Base-by-base conservation (phyloP, 2,888 invertebrate species). In the Tricholauxania praeusta region DNA sequence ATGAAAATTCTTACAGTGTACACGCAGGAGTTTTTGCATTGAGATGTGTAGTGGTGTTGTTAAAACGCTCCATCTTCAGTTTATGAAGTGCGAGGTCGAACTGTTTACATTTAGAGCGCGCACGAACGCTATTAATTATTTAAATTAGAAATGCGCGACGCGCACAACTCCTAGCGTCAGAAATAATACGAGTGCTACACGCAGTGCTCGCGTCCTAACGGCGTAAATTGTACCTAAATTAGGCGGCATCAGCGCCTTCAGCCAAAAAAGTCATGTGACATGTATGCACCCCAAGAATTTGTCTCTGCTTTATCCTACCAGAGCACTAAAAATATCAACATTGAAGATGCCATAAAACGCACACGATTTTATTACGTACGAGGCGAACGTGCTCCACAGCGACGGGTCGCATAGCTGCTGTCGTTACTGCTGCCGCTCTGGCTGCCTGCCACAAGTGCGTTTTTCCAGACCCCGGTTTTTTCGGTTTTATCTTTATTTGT, bases 61-160 rank as follows among this genome's bases (percentile, higher is more conserved):
- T 10, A 39, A 39, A 39, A 39, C 10, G 39, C 60, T 39, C 28
- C 62, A 64, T 49, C 51, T 64, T 64, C 19, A 19, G 51, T 64
- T 64, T 64, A 64, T 64, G 64, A 64, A 64, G 64, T 64, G 64
- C 64, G 51, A 51, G 49, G 49, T 51, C 51, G 64, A 51, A 22
- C 49, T 64, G 64, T 51, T 64, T 64, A 64, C 64, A 28, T 15
- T 15, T 15, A 17, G 47, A 55, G 57, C 39, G 67, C 67, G 67
- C 55, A 67, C 55, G 67, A 67, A 55, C 8, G 53, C 55, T 67
- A 67, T 67, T 67, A 67, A 67, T 67, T 67, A 67, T 67, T 67
- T 55, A 67, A 67, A 67, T 67, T 67, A 17, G 67, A 47, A 39
- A 67, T 47, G 28, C 55, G 67, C 32, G 48, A 17, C 19, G 67